Evolutionary conservation across 2,888 invertebrate genomes (phyloP).

Genomic region (Barypeithes pellucidus): DNA sequence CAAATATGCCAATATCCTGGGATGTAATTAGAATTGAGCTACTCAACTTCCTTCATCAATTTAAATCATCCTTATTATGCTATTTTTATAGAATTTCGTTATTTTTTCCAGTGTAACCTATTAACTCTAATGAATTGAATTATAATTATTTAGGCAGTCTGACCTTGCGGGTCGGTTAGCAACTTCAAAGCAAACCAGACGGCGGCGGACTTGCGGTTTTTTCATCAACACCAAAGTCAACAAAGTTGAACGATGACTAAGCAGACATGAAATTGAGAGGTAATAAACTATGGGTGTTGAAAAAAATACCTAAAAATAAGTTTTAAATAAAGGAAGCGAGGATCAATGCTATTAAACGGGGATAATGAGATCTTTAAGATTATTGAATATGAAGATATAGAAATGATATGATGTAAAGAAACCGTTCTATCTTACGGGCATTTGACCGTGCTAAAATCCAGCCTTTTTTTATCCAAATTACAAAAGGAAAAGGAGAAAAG

Average conservation of each 20-base stretch:
- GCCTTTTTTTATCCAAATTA: too few species aligned
- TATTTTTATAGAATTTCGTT: too few species aligned
- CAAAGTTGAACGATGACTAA: conserved; percentile 28
- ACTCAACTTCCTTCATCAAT: neutral
- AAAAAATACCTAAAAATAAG: neutral
- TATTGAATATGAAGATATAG: too few species aligned
- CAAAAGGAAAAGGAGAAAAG: too few species aligned
- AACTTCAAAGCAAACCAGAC: conserved; percentile 29
- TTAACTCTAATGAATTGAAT: conserved; percentile 6
- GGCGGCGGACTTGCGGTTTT: conserved; percentile 19
- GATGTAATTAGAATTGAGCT: too few species aligned
- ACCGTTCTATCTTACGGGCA: too few species aligned
- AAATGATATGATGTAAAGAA: too few species aligned
- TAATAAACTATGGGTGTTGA: conserved; percentile 2
- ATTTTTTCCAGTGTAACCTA: conserved; percentile 9
- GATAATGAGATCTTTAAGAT: too few species aligned
- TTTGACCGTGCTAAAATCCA: too few species aligned
- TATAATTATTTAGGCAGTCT: conserved; percentile 16
- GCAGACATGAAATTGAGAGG: conserved; percentile 16
- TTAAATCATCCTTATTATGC: neutral
- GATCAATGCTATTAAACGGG: neutral
- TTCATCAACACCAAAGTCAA: conserved; percentile 21
- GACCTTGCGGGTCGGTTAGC: conserved; percentile 24
- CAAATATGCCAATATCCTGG: too few species aligned
- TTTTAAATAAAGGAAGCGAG: neutral